Percentiles rank a stretch among this genome's conserved stretches.
Evolutionary conservation across 2,113 vertebrate species (phyloP).

Genomic region (Paratilapia polleni): DNA sequence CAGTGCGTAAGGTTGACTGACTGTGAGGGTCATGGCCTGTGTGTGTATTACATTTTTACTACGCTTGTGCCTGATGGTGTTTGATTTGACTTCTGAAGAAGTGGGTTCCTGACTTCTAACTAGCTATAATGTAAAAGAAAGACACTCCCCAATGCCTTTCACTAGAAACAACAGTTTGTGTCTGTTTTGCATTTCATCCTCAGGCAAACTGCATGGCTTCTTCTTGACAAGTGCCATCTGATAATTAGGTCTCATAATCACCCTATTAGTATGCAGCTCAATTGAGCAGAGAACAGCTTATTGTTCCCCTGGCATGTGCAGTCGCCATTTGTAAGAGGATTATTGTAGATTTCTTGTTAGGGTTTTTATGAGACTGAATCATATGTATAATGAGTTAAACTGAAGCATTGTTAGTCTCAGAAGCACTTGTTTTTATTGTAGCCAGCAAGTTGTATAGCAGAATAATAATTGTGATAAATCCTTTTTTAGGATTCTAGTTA

Average conservation of each 20-base stretch:
- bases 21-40: background rate
- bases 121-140: background rate
- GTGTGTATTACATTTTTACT: background rate
- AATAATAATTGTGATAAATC: background rate
- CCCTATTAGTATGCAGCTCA: conserved; percentile 75
- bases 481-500: background rate
- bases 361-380: conserved; percentile 54
- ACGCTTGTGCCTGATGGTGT: background rate
- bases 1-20: conserved; percentile 22
- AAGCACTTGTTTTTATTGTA: conserved; percentile 27
- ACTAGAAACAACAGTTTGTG: conserved; percentile 64
- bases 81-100: conserved; percentile 8
- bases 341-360: conserved; percentile 57
- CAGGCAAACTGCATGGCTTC: conserved; percentile 56
- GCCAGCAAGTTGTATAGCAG: background rate
- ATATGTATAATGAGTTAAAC: conserved; percentile 27
- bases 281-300: conserved; percentile 61
- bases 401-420: conserved; percentile 29
- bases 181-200: conserved; percentile 69
- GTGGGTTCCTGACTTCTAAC: conserved; percentile 6
- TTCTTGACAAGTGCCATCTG: conserved; percentile 74
- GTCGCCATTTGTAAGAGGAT: conserved; percentile 56
- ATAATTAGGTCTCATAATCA: conserved; percentile 78
- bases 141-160: conserved; percentile 9
- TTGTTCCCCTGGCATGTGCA: conserved; percentile 57